Conservation (phyloP, 1,140 invertebrate genomes). For the Elysia chlorotica region DNA sequence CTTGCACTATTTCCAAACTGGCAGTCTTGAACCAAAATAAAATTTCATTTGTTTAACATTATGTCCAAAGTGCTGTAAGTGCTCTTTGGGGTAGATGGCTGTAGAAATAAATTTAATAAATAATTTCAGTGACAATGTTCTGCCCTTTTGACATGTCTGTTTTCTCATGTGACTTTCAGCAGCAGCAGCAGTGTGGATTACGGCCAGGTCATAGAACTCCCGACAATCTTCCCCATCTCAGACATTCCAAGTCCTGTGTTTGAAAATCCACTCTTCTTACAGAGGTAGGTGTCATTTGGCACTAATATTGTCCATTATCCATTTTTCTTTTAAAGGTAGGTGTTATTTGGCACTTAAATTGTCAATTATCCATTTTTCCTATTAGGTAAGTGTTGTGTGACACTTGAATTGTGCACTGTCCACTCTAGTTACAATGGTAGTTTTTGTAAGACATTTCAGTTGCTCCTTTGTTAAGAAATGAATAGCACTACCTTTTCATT, state of each 20-base stretch:
- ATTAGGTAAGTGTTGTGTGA: neutral
- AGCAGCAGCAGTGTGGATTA: conserved; percentile 16
- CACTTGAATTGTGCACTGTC: neutral
- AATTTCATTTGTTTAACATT: too few species aligned
- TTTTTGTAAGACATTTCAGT: neutral
- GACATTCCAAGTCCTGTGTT: conserved; percentile 24
- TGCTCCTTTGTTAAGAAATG: too few species aligned
- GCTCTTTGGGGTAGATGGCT: too few species aligned
- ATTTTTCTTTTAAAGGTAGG: neutral
- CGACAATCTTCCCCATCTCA: conserved; percentile 17
- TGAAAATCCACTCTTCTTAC: conserved; percentile 15
- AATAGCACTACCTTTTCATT: too few species aligned
- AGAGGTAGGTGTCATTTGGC: conserved; percentile 5
- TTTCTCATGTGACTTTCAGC: too few species aligned
- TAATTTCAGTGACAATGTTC: too few species aligned
- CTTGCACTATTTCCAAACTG: too few species aligned
- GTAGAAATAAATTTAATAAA: too few species aligned
- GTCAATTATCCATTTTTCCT: neutral
- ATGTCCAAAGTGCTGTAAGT: too few species aligned
- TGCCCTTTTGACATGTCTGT: too few species aligned
- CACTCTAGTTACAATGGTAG: neutral
- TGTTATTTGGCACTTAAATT: neutral
- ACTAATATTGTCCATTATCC: neutral
- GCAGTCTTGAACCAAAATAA: too few species aligned
- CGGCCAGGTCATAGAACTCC: conserved; percentile 1